phyloP scores from a whole-genome alignment of 2,888 invertebrate species.

The Macrophya annulata region DNA sequence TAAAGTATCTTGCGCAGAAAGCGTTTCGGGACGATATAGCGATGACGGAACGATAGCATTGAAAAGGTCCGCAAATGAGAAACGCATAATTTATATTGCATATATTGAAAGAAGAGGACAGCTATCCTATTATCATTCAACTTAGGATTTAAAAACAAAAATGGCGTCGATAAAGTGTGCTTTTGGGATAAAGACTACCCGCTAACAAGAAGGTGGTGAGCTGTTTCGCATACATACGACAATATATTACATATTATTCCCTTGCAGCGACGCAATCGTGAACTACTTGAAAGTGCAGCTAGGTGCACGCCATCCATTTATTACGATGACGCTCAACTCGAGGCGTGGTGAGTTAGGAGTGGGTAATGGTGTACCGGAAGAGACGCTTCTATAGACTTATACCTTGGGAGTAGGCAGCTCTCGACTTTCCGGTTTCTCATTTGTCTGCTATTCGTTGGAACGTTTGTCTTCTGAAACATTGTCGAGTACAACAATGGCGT shows the following conservation, averaged over 20 bases:
- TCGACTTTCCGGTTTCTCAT: constrained; percentile 20
- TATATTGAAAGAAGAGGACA: no score
- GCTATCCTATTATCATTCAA: no score
- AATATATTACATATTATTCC: background rate
- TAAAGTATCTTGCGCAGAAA: no score
- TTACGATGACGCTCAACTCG: constrained; percentile 6
- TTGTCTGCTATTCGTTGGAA: constrained; percentile 5
- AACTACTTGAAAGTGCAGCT: background rate
- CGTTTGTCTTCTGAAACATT: constrained; percentile 18
- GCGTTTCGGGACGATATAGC: no score
- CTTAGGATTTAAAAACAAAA: no score
- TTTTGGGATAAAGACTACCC: background rate
- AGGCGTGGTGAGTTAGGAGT: background rate
- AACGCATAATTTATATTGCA: no score
- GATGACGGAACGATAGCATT: no score
- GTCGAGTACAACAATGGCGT: constrained; percentile 7
- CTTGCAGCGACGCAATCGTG: background rate
- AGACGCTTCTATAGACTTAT: constrained; percentile 16
- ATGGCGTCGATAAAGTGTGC: no score
- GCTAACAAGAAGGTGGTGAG: background rate
- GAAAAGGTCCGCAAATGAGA: no score
- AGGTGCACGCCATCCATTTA: constrained; percentile 27
- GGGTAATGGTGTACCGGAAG: constrained; percentile 28
- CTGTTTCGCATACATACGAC: background rate
- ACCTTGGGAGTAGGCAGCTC: constrained; percentile 18